Base-by-base conservation (phyloP, 92 coral and sea anemone species). In the Chrysogorgia sp. region DNA sequence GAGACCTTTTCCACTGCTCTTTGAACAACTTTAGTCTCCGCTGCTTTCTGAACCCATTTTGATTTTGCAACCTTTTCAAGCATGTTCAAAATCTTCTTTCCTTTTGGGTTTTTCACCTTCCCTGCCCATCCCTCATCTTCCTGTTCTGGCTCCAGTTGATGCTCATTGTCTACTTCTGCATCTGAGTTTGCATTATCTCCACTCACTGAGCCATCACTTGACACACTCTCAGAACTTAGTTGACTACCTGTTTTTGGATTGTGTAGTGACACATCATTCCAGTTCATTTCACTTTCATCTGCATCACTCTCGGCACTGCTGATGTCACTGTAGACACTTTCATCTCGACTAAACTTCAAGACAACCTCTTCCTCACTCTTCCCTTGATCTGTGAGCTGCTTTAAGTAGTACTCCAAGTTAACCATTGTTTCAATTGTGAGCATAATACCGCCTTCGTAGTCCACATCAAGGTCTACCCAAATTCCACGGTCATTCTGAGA, bases 41-140 rank as follows among this genome's bases (percentile, higher is more conserved):
- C 99, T 34, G 99, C 99, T 61, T 90, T 96, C 84, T 96, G 90
- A n/a, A 96, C 99, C 99, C 99, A 96, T 53, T 96, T 96, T 2
- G 99, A 92, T 74, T 96, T 96, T 23, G 99, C 99, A 79, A 96
- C 91, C 48, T 92, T 67, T 60, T 96, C 99, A 28, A 96, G 82
- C 37, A 96, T 92, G 59, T 93, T 88, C 32, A 96, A 65, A 40
- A 96, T 81, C 81, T 92, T 96, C 77, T 78, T 93, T 53, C 79
- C 79, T 56, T 72, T 72, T 0, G 79, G 64, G 20, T 72, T 72
- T 52, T 72, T 72, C 29, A 72, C 79, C 52, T 72, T 72, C 32
- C 65, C 79, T 20, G 79, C 79, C 79, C 79, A 72, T 14, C 79
- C 79, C 34, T 72, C 65, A 52, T 53, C 55, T 29, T 72, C 79